phyloP scores from a whole-genome alignment of 2,113 vertebrate genomes.

The Globicephala melas region DNA sequence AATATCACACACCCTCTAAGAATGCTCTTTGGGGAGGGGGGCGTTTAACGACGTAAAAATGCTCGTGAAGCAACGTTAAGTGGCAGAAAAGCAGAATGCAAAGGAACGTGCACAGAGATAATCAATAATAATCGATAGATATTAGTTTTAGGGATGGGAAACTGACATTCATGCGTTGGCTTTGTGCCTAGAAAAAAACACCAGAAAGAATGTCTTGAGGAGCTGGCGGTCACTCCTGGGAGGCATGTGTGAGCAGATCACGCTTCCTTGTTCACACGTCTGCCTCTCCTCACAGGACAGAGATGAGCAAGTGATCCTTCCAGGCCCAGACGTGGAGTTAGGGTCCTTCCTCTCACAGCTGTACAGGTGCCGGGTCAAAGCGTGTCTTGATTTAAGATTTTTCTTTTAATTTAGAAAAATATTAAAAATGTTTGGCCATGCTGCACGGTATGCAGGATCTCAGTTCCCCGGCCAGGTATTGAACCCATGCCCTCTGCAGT shows the following conservation, averaged over 20 bases:
- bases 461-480: too few relatives aligned
- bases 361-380: not conserved
- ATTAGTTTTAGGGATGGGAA: not conserved
- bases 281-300: not conserved
- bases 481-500: too few relatives aligned
- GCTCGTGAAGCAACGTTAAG: not conserved
- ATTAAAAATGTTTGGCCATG: too few relatives aligned
- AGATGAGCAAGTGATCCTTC: not conserved
- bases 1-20: not conserved
- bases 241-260: accelerated
- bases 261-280: not conserved
- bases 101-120: accelerated
- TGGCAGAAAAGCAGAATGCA: not conserved
- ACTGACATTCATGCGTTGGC: not conserved
- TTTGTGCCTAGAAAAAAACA: not conserved
- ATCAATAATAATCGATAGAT: accelerated
- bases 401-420: not conserved
- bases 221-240: not conserved
- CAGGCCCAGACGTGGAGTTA: accelerated
- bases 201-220: not conserved
- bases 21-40: not conserved
- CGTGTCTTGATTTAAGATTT: not conserved
- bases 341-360: too few relatives aligned
- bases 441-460: too few relatives aligned
- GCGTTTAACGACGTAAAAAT: not conserved